phyloP scores from a whole-genome alignment of 1,140 invertebrate species.

The Diachasma alloeum region DNA sequence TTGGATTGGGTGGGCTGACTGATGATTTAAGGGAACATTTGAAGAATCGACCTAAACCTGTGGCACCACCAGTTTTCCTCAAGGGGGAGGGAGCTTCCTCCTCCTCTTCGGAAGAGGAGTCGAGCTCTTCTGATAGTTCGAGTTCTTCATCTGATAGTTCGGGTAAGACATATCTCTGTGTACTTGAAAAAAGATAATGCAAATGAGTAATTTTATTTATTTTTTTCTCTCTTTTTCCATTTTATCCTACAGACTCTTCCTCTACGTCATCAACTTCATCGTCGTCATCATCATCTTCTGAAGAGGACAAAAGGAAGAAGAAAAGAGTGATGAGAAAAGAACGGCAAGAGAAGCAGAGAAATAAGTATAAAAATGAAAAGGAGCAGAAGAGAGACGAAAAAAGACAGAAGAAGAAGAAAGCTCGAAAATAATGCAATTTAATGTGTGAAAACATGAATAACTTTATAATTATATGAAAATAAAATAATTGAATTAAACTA shows the following conservation, averaged over 20 bases:
- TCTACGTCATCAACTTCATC: background rate
- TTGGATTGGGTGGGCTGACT: constrained; percentile 95
- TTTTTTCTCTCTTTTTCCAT: background rate
- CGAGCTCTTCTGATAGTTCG: background rate
- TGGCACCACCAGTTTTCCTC: constrained; percentile 27
- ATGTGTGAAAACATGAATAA: background rate
- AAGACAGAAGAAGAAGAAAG: constrained; percentile 14
- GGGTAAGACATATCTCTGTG: constrained; percentile 16
- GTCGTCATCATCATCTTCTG: background rate
- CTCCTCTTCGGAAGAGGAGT: constrained; percentile 25
- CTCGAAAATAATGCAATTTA: background rate
- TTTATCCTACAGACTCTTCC: background rate
- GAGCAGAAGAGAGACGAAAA: background rate
- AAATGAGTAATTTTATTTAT: background rate
- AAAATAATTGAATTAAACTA: no score
- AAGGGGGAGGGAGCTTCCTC: background rate
- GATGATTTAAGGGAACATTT: constrained; percentile 92
- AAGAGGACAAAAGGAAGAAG: constrained; percentile 10
- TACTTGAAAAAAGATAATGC: no score
- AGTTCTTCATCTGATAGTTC: constrained; percentile 34
- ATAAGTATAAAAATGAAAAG: background rate
- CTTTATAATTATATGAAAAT: no score
- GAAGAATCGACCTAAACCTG: constrained; percentile 68
- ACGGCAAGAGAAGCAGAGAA: background rate
- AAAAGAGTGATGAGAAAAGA: background rate